Base-by-base conservation (phyloP, 2,888 invertebrate species). In the Hemithea aestivaria region DNA sequence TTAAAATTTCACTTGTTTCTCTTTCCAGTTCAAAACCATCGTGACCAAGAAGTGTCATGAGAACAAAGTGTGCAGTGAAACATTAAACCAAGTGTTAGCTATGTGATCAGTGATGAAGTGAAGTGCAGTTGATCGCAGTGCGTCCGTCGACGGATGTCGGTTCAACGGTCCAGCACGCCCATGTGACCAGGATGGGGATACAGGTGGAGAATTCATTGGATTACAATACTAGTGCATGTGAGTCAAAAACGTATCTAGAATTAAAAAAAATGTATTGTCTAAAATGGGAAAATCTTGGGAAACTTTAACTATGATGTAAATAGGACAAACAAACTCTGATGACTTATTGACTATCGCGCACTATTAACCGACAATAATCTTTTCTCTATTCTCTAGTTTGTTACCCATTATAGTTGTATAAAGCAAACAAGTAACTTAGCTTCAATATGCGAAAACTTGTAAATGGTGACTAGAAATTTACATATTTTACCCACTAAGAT, bases 161-260 rank as follows among this genome's bases (percentile, higher is more conserved):
- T 21, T 34, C 7, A 21, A 16, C 10, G 27, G 10, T 27, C 20
- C 8, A 27, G 11, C n/a, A 10, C 4, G 9, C 20, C 6, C 28
- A 20, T 28, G 28, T 16, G 16, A 16, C 16, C 16, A 16, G 16
- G 5, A 85, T 85, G 85, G 84, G 84, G 57, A 85, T 85, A 71
- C 85, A 85, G 69, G 81, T 85, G 65, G 85, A 87, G 52, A 84
- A 72, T 68, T 72, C 69, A 64, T 74, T 84, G 47, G 73, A 67
- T 63, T 85, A 84, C 67, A 83, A 68, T 64, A 78, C 62, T 63
- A 81, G 66, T 68, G 73, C 83, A 76, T 85, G 85, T 85, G 72
- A 85, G 85, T 84, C 6, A 30, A 22, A 26, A 9, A 33, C 3
- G 20, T 26, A 27, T n/a, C 12, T 9, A 23, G 10, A 22, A 27